Conservation (phyloP, 2,797 vertebrate species). For the Glyptemys insculpta region DNA sequence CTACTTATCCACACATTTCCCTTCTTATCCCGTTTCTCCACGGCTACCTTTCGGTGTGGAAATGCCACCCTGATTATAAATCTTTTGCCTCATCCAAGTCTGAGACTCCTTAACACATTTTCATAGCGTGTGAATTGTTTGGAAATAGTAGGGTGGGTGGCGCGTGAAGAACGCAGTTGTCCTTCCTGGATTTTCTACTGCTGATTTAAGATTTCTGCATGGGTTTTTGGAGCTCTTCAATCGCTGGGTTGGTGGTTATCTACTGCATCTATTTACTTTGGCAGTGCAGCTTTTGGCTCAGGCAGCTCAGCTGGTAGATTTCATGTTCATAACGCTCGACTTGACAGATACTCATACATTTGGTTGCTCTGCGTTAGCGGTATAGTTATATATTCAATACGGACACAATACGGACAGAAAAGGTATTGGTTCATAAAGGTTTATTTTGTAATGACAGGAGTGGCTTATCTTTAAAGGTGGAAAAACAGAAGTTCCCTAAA, state of each 20-base stretch:
- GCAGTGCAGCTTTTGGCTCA: conserved; percentile 68
- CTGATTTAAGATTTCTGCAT: conserved; percentile 62
- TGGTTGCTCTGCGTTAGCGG: neutral
- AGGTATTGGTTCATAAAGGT: neutral
- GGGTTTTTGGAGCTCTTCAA: conserved; percentile 63
- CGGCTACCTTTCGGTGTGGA: conserved; percentile 27
- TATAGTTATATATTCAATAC: neutral
- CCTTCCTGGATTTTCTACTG: conserved; percentile 14
- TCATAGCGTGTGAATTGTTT: conserved; percentile 56
- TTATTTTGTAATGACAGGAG: neutral
- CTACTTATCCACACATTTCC: neutral
- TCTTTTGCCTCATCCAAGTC: conserved; percentile 55
- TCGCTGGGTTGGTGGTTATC: conserved; percentile 66
- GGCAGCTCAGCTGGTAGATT: conserved; percentile 75
- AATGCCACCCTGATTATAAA: conserved; percentile 26
- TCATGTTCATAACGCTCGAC: conserved; percentile 73
- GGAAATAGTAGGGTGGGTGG: conserved; percentile 4
- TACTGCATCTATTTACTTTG: conserved; percentile 70
- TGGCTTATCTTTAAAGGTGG: too few relatives aligned
- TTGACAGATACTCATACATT: conserved; percentile 43
- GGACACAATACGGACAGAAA: neutral
- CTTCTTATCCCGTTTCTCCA: neutral
- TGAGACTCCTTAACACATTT: conserved; percentile 67
- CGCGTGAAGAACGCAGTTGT: neutral
- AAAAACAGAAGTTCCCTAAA: too few relatives aligned